Conservation (phyloP, 2,113 vertebrate genomes). For the Butorides virescens region DNA sequence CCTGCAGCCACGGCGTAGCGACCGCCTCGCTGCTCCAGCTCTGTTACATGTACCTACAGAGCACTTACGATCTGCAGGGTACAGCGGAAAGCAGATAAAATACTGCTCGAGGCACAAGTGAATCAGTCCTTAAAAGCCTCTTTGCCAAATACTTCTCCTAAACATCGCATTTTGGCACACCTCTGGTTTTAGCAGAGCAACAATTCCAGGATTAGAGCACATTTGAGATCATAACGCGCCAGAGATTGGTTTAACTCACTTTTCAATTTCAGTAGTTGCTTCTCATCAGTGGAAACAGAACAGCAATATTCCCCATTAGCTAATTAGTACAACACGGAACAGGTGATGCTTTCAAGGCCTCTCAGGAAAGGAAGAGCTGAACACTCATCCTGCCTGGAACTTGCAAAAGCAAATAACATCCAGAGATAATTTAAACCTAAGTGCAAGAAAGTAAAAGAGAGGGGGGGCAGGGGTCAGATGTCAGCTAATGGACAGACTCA, state of each 20-base stretch:
- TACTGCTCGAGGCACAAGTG: neutral
- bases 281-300: neutral
- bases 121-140: neutral
- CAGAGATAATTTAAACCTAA: neutral
- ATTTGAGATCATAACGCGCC: neutral
- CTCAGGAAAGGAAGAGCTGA: neutral
- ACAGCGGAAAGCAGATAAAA: neutral
- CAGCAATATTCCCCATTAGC: neutral
- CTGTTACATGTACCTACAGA: neutral
- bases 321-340: neutral
- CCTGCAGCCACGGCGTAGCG: accelerated
- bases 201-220: neutral
- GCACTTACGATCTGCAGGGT: neutral
- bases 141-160: neutral
- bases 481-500: neutral
- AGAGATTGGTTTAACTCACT: neutral
- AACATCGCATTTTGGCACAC: neutral
- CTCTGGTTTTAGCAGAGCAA: neutral
- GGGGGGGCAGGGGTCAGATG: neutral
- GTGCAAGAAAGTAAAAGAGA: neutral
- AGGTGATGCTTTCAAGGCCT: neutral
- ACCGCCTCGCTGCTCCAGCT: neutral
- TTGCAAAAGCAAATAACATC: neutral
- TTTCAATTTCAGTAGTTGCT: neutral
- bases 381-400: neutral